A percentile compares a stretch with the other conserved stretches of the same genome.
phyloP scores from a whole-genome alignment of 2,113 vertebrate species.

The Grallaria varia region DNA sequence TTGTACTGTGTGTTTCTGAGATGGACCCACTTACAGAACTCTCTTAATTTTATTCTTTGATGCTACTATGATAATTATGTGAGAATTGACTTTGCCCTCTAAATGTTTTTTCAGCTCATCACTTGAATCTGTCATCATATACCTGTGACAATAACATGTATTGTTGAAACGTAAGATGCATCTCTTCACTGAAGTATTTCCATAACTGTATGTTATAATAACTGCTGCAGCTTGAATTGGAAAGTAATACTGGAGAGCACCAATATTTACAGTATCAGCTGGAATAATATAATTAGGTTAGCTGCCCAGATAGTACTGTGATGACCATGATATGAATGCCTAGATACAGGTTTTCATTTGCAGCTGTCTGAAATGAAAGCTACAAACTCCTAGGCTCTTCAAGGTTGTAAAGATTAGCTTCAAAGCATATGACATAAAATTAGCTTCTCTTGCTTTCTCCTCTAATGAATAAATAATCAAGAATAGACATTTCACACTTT shows the following conservation, averaged over 20 bases:
- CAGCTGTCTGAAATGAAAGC: not conserved
- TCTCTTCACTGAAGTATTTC: not conserved
- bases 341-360: conserved; percentile 22
- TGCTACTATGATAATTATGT: not conserved
- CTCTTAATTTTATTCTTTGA: not conserved
- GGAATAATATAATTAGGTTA: conserved; percentile 17
- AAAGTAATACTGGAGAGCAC: not conserved
- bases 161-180: not conserved
- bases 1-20: not conserved
- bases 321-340: not conserved
- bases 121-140: not conserved
- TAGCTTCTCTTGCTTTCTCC: not conserved
- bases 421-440: not conserved
- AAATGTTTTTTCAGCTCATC: not conserved
- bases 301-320: not conserved
- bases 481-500: not conserved
- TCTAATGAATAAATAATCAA: not conserved
- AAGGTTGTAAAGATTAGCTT: not conserved
- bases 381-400: not conserved
- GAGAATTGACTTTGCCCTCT: not conserved
- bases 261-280: conserved; percentile 19
- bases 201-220: not conserved
- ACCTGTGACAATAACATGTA: not conserved
- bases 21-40: not conserved
- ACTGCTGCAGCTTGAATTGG: not conserved